Base-by-base conservation (phyloP, 2,888 invertebrate species). In the Ferrisia virgata region DNA sequence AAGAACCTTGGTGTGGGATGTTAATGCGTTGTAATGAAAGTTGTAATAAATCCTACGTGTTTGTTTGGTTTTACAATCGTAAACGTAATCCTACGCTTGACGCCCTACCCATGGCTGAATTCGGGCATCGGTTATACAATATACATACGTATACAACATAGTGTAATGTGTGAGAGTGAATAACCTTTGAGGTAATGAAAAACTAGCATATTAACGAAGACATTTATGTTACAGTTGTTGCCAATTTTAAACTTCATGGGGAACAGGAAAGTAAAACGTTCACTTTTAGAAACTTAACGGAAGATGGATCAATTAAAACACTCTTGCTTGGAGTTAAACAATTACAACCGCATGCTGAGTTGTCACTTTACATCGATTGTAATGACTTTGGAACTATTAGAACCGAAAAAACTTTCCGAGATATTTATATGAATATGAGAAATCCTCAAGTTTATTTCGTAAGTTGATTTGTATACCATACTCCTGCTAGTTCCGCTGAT, bases 291-390 rank as follows among this genome's bases (percentile, higher is more conserved):
- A 89, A 90, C 13, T 88, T 92, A 78, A 89, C 91, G 78, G 90
- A 91, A 25, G 90, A 90, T 1, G 90, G 91, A 4, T 88, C 91
- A 0, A 89, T 93, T 4, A 89, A 92, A 84, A 91, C 92, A 13
- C 88, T 93, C 31, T 89, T 92, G 58, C 87, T 92, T 76, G 88
- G 89, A 13, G 89, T 92, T 2, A 90, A 90, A 86, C 92, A 92
- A 87, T 88, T 87, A 28, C 90, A 90, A 85, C 91, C 92, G 0
- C 90, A 91, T 0, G 91, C 91, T 2, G 91, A 90, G 86, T 91
- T 93, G 25, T 91, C 92, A 86, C 88, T 94, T 36, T 92, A 92
- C 86, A 90, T 92, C 3, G 93, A 93, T 86, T 94, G 94, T 87
- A 89, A 90, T 33, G 89, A 91, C 0, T 91, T 93, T 85, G 93